Percentiles rank a stretch among this genome's conserved stretches.
phyloP scores from a whole-genome alignment of 2,888 invertebrate species.

The Apeira syringaria region DNA sequence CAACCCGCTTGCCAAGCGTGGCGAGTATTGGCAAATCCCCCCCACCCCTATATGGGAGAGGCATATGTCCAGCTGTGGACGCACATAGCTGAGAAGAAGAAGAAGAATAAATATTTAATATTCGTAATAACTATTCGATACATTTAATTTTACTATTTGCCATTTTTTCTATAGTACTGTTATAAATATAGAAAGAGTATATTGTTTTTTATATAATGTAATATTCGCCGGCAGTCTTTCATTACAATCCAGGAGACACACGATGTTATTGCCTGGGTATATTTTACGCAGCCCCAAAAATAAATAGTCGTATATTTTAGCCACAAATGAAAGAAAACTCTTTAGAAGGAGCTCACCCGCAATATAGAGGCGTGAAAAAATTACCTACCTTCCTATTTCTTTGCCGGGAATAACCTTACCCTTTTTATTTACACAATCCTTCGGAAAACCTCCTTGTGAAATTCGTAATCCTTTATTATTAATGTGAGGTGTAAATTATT shows the following conservation, averaged over 20 bases:
- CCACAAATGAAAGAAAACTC: slow-evolving; percentile 32
- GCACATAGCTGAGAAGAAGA: too few species aligned
- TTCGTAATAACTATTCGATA: too few species aligned
- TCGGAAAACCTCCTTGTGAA: not conserved
- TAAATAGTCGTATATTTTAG: slow-evolving; percentile 31
- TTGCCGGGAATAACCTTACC: slow-evolving; percentile 12
- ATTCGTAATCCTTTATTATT: slow-evolving; percentile 7
- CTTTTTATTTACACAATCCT: slow-evolving; percentile 15
- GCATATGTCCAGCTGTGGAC: too few species aligned
- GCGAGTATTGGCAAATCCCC: too few species aligned
- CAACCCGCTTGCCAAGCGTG: too few species aligned
- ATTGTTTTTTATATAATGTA: too few species aligned
- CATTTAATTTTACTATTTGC: too few species aligned
- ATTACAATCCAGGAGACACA: slow-evolving; percentile 12
- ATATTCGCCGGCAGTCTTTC: slow-evolving; percentile 1
- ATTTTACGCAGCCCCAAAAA: slow-evolving; percentile 24
- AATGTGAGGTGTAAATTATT: not conserved
- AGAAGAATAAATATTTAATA: too few species aligned
- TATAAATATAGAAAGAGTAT: too few species aligned
- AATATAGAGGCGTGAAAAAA: slow-evolving; percentile 22
- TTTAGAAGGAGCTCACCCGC: slow-evolving; percentile 27
- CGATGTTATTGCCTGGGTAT: slow-evolving; percentile 25
- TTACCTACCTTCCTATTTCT: slow-evolving; percentile 13
- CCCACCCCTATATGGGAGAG: too few species aligned
- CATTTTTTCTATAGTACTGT: too few species aligned